A percentile compares a stretch with the other conserved stretches of the same genome.
Evolutionary conservation across 2,888 invertebrate species (phyloP).

Genomic region (Patella caerulea): DNA sequence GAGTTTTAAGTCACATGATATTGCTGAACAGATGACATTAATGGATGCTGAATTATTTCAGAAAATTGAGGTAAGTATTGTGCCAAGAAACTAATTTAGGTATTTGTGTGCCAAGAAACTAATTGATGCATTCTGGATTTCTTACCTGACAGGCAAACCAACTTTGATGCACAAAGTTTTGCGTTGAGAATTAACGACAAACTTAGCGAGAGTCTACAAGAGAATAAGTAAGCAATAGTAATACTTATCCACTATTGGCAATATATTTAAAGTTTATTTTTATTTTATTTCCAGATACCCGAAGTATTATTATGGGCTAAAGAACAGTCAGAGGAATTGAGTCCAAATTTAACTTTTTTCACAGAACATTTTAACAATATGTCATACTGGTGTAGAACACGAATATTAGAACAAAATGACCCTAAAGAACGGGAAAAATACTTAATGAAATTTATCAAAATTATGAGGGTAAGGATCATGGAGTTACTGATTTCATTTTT

Average conservation of each 20-base stretch:
- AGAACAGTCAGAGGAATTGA: constrained; percentile 96
- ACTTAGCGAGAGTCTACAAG: not conserved
- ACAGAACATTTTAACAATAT: constrained; percentile 99
- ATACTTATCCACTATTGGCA: not conserved
- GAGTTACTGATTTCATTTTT: too few species aligned
- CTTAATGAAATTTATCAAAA: constrained; percentile 92
- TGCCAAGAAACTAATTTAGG: too few species aligned
- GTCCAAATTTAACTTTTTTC: constrained; percentile 92
- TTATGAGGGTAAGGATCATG: constrained; percentile 82
- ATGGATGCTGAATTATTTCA: constrained; percentile 95
- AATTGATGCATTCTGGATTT: constrained; percentile 1
- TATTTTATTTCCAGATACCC: constrained; percentile 77
- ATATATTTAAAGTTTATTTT: not conserved
- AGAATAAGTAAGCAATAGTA: too few species aligned
- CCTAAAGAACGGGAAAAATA: constrained; percentile 96
- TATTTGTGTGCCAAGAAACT: not conserved
- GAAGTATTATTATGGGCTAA: constrained; percentile 98
- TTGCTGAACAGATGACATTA: constrained; percentile 98
- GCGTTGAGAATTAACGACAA: not conserved
- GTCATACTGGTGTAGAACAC: constrained; percentile 96
- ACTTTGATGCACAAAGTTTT: not conserved
- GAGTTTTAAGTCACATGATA: constrained; percentile 93
- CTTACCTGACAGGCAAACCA: not conserved
- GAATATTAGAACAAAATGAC: constrained; percentile 91
- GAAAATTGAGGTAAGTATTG: constrained; percentile 82